Evolutionary conservation across 1,140 invertebrate genomes (phyloP).

Genomic region (Aradophagus sp.): DNA sequence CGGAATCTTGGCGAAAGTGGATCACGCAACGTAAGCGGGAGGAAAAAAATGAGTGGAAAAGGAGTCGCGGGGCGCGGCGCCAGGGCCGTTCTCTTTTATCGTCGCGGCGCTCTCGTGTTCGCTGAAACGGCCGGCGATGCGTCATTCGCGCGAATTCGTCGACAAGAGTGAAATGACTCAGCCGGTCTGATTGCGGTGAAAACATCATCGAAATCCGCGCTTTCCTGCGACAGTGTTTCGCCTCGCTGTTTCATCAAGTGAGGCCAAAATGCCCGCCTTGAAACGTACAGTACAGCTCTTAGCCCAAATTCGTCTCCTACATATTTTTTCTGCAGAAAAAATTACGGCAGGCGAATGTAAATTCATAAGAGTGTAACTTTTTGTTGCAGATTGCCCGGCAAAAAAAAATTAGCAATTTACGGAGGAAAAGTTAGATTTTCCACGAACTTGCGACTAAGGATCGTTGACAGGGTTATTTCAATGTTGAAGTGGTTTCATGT

Average conservation of each 20-base stretch:
- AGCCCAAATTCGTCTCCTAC: no score
- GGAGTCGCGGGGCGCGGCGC: slow-evolving; percentile 5
- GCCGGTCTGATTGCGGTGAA: slow-evolving; percentile 15
- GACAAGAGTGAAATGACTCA: slow-evolving; percentile 12
- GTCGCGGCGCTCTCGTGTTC: slow-evolving; percentile 4
- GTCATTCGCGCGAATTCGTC: slow-evolving; percentile 11
- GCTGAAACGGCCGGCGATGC: slow-evolving; percentile 12
- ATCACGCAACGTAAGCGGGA: slow-evolving; percentile 16
- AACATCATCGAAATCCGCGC: neutral
- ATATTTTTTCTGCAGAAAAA: no score
- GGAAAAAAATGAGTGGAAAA: slow-evolving; percentile 7
- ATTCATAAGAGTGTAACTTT: no score
- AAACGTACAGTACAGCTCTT: no score
- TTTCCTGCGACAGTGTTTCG: neutral
- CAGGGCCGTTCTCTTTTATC: slow-evolving; percentile 28
- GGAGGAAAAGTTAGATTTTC: no score
- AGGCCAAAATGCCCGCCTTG: no score
- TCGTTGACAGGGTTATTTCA: no score
- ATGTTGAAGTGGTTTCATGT: no score
- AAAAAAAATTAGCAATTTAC: no score
- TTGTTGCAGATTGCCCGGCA: no score
- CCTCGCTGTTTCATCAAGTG: neutral
- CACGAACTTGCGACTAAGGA: no score
- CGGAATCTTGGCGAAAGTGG: slow-evolving; percentile 34
- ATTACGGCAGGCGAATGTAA: no score